phyloP scores from a whole-genome alignment of 2,888 invertebrate species.

The Trissoscelio sp. region DNA sequence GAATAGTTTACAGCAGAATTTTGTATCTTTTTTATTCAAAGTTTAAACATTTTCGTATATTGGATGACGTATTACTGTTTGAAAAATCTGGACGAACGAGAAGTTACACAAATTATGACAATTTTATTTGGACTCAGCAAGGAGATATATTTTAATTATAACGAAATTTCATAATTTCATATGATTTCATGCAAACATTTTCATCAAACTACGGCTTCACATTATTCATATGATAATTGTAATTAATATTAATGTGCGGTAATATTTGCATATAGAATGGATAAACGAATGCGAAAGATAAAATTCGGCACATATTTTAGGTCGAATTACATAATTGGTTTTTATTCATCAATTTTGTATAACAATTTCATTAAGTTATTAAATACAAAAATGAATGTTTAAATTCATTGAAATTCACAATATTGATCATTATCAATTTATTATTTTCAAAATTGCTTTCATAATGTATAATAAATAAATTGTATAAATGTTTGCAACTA shows the following conservation, averaged over 20 bases:
- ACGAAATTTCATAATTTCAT: background rate
- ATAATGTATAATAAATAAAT: conserved; percentile 11
- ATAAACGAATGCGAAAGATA: background rate
- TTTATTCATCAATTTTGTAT: no score
- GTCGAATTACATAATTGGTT: background rate
- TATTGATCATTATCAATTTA: no score
- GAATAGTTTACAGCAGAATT: no score
- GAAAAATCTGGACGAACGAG: no score
- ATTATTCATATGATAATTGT: conserved; percentile 21
- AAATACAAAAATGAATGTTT: no score
- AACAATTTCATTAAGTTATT: no score
- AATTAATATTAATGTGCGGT: conserved; percentile 6
- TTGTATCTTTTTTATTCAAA: no score
- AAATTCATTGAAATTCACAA: no score
- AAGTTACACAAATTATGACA: no score
- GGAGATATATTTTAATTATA: conserved; percentile 8
- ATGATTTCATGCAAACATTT: conserved; percentile 6
- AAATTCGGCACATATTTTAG: background rate
- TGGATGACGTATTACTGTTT: no score
- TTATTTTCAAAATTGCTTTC: background rate
- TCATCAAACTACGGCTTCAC: background rate
- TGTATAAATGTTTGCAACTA: conserved; percentile 17
- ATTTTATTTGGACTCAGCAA: no score
- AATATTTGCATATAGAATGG: conserved; percentile 17
- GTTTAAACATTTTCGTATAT: no score